Percentiles rank a stretch among this genome's conserved stretches.
Evolutionary conservation across 2,888 invertebrate species (phyloP).

Genomic region (Tyria jacobaeae): DNA sequence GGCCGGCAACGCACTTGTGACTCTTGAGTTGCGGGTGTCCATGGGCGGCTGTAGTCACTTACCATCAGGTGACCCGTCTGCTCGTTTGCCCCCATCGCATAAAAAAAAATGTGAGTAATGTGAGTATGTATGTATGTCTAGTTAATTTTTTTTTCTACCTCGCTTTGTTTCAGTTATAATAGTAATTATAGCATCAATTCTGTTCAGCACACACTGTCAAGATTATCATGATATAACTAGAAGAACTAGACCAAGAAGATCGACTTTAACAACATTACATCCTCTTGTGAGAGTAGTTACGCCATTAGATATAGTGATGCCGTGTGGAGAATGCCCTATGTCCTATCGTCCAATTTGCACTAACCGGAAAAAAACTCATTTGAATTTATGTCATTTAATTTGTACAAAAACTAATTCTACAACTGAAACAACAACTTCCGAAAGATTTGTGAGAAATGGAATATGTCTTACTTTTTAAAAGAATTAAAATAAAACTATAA

Average conservation of each 20-base stretch:
- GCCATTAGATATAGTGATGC: slow-evolving; percentile 12
- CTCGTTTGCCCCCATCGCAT: no score
- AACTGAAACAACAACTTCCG: no score
- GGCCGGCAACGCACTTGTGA: no score
- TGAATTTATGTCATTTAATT: slow-evolving; percentile 6
- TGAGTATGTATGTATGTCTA: no score
- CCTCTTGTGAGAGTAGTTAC: background rate
- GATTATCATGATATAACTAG: fast-evolving
- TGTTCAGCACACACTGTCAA: background rate
- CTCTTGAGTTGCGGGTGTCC: no score
- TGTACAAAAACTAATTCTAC: background rate
- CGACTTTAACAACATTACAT: background rate
- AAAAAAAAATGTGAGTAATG: no score
- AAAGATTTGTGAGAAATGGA: slow-evolving; percentile 10
- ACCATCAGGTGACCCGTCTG: no score
- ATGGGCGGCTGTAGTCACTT: no score
- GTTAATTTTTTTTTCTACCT: no score
- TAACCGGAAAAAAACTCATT: background rate
- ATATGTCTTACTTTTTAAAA: slow-evolving; percentile 8
- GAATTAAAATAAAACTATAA: background rate
- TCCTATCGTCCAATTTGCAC: slow-evolving; percentile 11
- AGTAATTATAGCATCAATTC: background rate
- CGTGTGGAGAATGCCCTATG: slow-evolving; percentile 1
- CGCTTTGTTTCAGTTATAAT: slow-evolving; percentile 3
- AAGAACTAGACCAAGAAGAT: background rate